A percentile compares a stretch with the other conserved stretches of the same genome.
phyloP scores from a whole-genome alignment of 2,113 vertebrate genomes.

The Eulacestoma nigropectus region DNA sequence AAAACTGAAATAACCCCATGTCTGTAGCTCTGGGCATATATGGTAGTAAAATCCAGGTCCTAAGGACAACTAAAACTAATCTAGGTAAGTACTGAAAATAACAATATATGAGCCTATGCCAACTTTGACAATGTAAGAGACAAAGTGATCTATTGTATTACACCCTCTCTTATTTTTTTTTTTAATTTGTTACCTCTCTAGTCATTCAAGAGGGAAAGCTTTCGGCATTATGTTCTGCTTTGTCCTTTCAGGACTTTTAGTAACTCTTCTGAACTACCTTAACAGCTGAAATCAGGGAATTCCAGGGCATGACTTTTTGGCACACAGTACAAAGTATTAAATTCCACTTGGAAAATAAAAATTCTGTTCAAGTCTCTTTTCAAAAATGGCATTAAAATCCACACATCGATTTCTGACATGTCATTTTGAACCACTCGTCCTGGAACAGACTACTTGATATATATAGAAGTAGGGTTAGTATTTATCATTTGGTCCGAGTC shows the following conservation, averaged over 20 bases:
- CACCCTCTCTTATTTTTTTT: neutral
- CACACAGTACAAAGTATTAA: neutral
- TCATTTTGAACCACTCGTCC: neutral
- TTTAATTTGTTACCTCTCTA: neutral
- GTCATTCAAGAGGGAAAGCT: neutral
- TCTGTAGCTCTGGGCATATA: neutral
- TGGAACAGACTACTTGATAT: neutral
- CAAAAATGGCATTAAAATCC: neutral
- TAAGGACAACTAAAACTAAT: neutral
- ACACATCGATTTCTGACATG: neutral
- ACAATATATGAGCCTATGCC: neutral
- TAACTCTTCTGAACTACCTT: neutral
- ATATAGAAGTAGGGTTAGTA: neutral
- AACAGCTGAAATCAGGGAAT: neutral
- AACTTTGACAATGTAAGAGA: neutral
- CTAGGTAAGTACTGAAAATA: neutral
- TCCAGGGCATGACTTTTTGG: neutral
- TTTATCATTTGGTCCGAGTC: neutral
- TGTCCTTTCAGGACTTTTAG: neutral
- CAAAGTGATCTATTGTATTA: neutral
- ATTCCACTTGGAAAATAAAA: neutral
- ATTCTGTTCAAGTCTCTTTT: neutral
- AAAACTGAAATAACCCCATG: neutral
- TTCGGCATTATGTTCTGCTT: neutral
- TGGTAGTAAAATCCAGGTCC: neutral